Evolutionary conservation across 2,797 vertebrate genomes (phyloP), one percentile per base, ranked within the genome.

Genomic region (Monodelphis domestica): DNA sequence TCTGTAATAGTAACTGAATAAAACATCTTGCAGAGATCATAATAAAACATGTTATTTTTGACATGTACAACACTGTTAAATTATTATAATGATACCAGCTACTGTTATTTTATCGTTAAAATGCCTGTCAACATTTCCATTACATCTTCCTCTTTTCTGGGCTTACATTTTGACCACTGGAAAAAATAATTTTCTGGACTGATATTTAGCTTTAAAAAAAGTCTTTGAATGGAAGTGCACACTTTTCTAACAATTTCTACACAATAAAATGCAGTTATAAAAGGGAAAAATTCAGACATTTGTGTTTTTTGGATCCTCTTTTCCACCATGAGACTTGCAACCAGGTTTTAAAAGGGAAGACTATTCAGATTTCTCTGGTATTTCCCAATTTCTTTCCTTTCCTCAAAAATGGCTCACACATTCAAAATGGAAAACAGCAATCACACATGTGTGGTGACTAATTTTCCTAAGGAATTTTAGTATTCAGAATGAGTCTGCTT

Each of bases 381-480:
- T 95, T 95, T 96, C 94, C 91, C 54, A 84, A 45, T n/a, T 95
- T 97, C 63, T 93, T 33, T 17, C n/a, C 5, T 70, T 96, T 96
- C 88, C 95, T 93, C 89, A 93, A 56, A 94, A 96, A 97, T 94
- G 91, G 96, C 97, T 97, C 96, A 97, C 51, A n/a, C 94, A 96
- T 96, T 95, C 96, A 97, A 96, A 96, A 96, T 96, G 97, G 96
- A 97, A 97, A 96, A 95, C 88, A 95, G 94, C 90, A 52, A 96
- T 97, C 95, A 96, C 96, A 97, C 97, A 95, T 90, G 95, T 93
- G 95, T 97, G 96, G 97, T 98, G 98, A 98, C 97, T 98, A 97
- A 98, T 98, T 98, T 98, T 98, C 97, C 97, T 95, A 97, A 91
- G 96, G 96, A 98, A 98, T 98, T 98, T 98, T 98, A 98, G 98